Conservation (phyloP, 1,140 invertebrate species). For the Megathymus violae region DNA sequence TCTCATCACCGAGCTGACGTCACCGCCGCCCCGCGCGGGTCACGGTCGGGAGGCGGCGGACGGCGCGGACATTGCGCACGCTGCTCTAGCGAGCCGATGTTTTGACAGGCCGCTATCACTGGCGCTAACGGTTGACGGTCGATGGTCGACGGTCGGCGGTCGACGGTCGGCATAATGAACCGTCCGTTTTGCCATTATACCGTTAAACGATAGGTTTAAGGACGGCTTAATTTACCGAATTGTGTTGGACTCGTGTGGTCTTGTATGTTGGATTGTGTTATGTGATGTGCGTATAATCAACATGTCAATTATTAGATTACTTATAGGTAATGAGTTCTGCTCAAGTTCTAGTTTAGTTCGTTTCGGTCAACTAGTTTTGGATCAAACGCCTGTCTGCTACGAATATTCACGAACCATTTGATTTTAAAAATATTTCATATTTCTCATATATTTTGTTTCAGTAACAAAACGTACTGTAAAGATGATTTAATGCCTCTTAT, state of each 20-base stretch:
- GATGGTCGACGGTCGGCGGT: no score
- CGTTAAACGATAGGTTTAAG: constrained; percentile 28
- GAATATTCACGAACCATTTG: no score
- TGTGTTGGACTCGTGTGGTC: constrained; percentile 6
- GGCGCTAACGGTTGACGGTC: constrained; percentile 21
- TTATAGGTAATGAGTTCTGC: no score
- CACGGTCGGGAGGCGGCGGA: neutral
- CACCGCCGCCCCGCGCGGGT: neutral
- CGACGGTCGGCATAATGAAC: constrained; percentile 24
- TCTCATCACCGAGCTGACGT: neutral
- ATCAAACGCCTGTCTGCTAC: no score
- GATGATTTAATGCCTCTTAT: no score
- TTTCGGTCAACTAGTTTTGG: no score
- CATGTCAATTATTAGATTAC: no score
- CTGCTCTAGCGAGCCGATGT: constrained; percentile 9
- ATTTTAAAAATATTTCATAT: no score
- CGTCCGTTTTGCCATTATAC: constrained; percentile 24
- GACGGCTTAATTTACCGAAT: constrained; percentile 22
- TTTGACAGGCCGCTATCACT: constrained; percentile 24
- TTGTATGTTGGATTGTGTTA: neutral
- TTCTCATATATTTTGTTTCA: no score
- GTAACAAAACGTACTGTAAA: no score
- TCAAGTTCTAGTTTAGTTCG: no score
- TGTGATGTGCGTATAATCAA: no score
- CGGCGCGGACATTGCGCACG: constrained; percentile 5